Percentiles rank a stretch among this genome's conserved stretches.
Evolutionary conservation across 1,140 invertebrate species (phyloP).

Genomic region (Drosophila melanogaster): Release_6_plus_ISO1_MT NT_033779.5:3788501-3789000

Average conservation of each 20-base stretch:
- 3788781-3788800: constrained; percentile 39
- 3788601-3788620: constrained; percentile 19
- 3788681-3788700: constrained; percentile 19
- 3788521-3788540: background rate
- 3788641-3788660: constrained; percentile 20
- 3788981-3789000: constrained; percentile 5
- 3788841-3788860: constrained; percentile 9
- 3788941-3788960: too few species aligned
- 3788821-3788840: constrained; percentile 23
- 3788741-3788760: constrained; percentile 57
- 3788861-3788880: background rate
- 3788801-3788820: constrained; percentile 6
- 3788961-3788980: background rate
- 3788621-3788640: constrained; percentile 30
- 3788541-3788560: constrained; percentile 3
- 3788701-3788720: constrained; percentile 44
- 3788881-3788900: background rate
- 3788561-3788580: constrained; percentile 54
- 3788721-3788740: constrained; percentile 42
- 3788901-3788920: too few species aligned
- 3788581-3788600: constrained; percentile 48
- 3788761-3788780: constrained; percentile 25
- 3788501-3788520: constrained; percentile 26
- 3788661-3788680: constrained; percentile 43
- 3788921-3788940: background rate